These are phyloP conservation scores for Halcyon malimbica DNA, from an alignment of 2,113 vertebrate genomes.

Conservation along the genomic window DNA sequence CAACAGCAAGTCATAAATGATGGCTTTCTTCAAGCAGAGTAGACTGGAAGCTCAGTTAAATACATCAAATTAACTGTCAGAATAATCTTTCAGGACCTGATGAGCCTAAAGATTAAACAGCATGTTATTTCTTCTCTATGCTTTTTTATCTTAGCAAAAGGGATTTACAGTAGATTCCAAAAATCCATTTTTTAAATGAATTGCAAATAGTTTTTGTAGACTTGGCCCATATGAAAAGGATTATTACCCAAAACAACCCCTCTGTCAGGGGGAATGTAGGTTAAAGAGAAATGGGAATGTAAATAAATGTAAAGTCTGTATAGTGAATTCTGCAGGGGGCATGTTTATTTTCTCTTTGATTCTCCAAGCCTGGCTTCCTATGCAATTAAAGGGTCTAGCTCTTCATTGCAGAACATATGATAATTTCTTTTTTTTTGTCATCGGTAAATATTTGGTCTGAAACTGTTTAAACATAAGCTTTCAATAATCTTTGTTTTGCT, in stretches of 20 bases:
- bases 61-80: slow-evolving; percentile 72
- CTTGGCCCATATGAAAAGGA: slow-evolving; percentile 47
- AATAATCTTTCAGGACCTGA: slow-evolving; percentile 66
- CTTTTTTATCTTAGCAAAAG: slow-evolving; percentile 52
- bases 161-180: slow-evolving; percentile 59
- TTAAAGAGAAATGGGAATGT: slow-evolving; percentile 51
- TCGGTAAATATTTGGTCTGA: slow-evolving; percentile 61
- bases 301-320: slow-evolving; percentile 47
- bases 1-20: slow-evolving; percentile 33
- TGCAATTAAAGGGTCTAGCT: slow-evolving; percentile 8
- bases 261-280: slow-evolving; percentile 52
- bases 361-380: background rate
- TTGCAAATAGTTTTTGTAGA: slow-evolving; percentile 58
- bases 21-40: slow-evolving; percentile 35
- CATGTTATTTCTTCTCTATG: slow-evolving; percentile 51
- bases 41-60: slow-evolving; percentile 61
- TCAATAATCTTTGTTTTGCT: slow-evolving; percentile 44
- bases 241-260: slow-evolving; percentile 51
- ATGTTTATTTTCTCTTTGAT: slow-evolving; percentile 37
- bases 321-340: slow-evolving; percentile 8
- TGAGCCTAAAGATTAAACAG: slow-evolving; percentile 63
- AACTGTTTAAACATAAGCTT: slow-evolving; percentile 58
- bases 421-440: background rate
- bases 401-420: background rate
- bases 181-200: slow-evolving; percentile 71